Conservation (phyloP, 2,797 vertebrate genomes). For the Erpetoichthys calabaricus region DNA sequence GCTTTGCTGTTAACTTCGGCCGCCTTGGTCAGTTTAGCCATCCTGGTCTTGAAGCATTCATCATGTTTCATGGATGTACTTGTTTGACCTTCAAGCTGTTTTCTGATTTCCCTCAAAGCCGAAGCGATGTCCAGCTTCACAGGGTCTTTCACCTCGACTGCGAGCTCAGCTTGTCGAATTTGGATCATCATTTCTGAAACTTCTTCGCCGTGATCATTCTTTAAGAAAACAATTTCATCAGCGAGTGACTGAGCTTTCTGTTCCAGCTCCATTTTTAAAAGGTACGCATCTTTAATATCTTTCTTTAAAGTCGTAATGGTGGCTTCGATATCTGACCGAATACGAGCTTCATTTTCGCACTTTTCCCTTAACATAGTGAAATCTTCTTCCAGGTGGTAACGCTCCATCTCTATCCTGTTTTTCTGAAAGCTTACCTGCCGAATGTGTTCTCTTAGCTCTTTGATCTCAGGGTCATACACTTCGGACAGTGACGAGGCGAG, state of each 20-base stretch:
- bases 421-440: constrained; percentile 1
- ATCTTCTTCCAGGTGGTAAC: constrained; percentile 6
- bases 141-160: constrained; percentile 5
- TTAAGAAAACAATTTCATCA: constrained; percentile 7
- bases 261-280: constrained; percentile 4
- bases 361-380: neutral
- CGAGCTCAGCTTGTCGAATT: constrained; percentile 2
- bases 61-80: constrained; percentile 3
- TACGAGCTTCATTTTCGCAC: constrained; percentile 3
- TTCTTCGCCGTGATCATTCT: constrained; percentile 11
- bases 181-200: constrained; percentile 7
- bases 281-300: neutral
- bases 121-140: constrained; percentile 6
- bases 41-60: constrained; percentile 5
- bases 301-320: constrained; percentile 1
- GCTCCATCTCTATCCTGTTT: constrained; percentile 1
- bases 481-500: neutral
- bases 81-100: constrained; percentile 10
- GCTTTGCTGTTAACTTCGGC: constrained; percentile 10
- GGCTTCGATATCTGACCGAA: neutral
- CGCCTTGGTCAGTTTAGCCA: constrained; percentile 7
- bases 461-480: constrained; percentile 9
- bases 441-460: constrained; percentile 1
- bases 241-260: constrained; percentile 5
- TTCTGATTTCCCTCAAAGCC: constrained; percentile 13